Evolutionary conservation across 2,113 vertebrate species (phyloP).

Genomic region (Urocolius indicus): DNA sequence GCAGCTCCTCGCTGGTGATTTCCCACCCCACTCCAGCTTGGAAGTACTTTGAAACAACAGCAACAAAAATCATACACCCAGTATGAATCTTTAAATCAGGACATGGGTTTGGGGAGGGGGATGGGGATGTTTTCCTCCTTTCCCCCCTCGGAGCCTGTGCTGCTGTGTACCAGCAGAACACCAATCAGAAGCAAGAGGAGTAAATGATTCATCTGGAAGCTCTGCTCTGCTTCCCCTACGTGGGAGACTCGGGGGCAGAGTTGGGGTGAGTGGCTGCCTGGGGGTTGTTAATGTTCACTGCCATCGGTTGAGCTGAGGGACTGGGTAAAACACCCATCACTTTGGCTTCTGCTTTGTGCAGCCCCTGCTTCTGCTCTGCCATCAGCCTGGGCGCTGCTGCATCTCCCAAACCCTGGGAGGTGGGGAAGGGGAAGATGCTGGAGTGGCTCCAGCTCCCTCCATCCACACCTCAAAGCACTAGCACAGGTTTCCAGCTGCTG

Average conservation of each 20-base stretch:
- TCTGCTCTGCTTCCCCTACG: not conserved
- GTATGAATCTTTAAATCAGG: slow-evolving; percentile 46
- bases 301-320: rapidly evolving
- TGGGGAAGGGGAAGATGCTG: rapidly evolving
- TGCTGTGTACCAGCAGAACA: not conserved
- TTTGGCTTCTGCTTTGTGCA: not conserved
- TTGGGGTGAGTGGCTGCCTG: not conserved
- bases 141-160: not conserved
- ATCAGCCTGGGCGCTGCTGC: too few relatives aligned
- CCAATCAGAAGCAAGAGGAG: not conserved
- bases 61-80: not conserved
- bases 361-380: not conserved
- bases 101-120: not conserved
- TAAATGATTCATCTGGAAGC: slow-evolving; percentile 28
- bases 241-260: not conserved
- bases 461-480: too few relatives aligned
- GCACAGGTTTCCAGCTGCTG: too few relatives aligned
- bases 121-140: too few relatives aligned
- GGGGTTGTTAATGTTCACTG: not conserved
- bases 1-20: not conserved
- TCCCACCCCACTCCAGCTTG: not conserved
- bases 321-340: rapidly evolving
- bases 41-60: not conserved
- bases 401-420: too few relatives aligned
- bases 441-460: too few relatives aligned